Percentiles rank a stretch among this genome's conserved stretches.
Conservation (phyloP, 2,113 vertebrate species). For the Columba livia region DNA sequence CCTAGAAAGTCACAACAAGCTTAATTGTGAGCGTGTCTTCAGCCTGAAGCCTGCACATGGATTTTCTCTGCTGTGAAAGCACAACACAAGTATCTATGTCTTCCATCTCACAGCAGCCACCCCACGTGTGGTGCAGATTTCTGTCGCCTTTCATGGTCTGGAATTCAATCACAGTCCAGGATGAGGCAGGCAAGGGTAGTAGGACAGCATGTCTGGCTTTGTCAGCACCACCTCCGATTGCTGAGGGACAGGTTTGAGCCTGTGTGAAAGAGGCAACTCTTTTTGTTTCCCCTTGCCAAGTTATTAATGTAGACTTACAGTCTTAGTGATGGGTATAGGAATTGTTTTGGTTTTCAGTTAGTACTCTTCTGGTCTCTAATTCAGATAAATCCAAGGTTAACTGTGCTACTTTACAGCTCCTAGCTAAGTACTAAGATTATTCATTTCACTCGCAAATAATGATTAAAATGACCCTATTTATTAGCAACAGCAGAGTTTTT, state of each 20-base stretch:
- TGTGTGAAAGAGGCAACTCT: background rate
- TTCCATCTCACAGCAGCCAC: background rate
- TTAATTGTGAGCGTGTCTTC: rapidly evolving
- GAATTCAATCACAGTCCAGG: background rate
- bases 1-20: background rate
- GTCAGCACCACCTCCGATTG: background rate
- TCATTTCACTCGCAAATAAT: background rate
- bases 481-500: background rate
- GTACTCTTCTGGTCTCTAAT: background rate
- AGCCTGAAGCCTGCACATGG: background rate
- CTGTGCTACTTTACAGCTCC: background rate
- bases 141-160: background rate
- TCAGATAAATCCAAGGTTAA: background rate
- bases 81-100: rapidly evolving
- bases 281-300: background rate
- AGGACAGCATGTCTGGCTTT: background rate
- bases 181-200: rapidly evolving
- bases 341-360: background rate
- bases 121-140: background rate
- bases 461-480: background rate
- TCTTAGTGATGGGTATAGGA: background rate
- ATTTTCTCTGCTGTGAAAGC: background rate
- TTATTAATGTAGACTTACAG: background rate
- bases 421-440: background rate
- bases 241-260: background rate